These are phyloP conservation scores for Sylvia atricapilla DNA, from an alignment of 2,113 vertebrate genomes.

Conservation along the genomic window DNA sequence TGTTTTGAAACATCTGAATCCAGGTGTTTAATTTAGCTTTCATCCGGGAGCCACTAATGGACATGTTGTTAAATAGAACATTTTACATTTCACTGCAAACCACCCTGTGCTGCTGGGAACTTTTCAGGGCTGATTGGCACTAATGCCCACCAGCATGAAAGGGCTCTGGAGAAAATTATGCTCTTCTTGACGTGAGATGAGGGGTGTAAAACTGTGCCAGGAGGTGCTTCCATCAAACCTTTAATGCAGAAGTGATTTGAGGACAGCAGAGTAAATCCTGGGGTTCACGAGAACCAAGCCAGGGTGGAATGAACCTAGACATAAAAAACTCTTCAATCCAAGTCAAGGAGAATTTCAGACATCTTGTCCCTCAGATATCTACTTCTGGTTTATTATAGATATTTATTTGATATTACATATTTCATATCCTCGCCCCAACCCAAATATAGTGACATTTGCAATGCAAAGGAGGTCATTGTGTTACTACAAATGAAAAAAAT, in stretches of 20 bases:
- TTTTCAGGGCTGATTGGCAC: not conserved
- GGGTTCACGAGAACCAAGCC: not conserved
- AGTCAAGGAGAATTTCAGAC: not conserved
- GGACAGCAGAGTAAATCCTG: not conserved
- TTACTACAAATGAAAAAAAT: slow-evolving; percentile 54
- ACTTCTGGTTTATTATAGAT: not conserved
- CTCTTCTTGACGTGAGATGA: not conserved
- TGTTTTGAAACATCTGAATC: not conserved
- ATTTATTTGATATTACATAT: slow-evolving; percentile 48
- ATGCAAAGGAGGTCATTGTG: slow-evolving; percentile 47
- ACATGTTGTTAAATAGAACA: not conserved
- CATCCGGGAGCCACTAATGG: not conserved
- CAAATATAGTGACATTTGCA: slow-evolving; percentile 43
- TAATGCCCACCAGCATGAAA: not conserved
- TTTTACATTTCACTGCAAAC: slow-evolving; percentile 23
- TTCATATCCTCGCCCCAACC: slow-evolving; percentile 6
- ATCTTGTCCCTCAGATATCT: not conserved
- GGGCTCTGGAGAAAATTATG: not conserved
- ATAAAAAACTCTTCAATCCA: not conserved
- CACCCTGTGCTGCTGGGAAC: not conserved
- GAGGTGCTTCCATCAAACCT: not conserved
- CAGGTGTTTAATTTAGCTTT: slow-evolving; percentile 38
- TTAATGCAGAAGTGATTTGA: not conserved
- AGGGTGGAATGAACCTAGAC: not conserved
- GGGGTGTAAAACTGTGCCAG: not conserved